Conservation (phyloP, 2,113 vertebrate genomes). For the Eira barbara region DNA sequence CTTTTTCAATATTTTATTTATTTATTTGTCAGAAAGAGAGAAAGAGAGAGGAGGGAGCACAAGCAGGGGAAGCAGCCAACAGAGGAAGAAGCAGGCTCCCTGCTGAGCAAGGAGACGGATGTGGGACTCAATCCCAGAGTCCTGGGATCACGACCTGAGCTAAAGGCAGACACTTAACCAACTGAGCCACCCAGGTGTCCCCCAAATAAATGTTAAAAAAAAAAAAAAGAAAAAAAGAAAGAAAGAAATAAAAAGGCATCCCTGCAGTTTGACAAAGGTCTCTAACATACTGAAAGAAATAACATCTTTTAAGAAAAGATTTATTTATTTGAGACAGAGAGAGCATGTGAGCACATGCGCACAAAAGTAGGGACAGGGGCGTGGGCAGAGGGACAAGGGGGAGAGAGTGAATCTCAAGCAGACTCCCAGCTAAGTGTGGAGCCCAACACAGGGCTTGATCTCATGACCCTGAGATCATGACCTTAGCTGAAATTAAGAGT, state of each 20-base stretch:
- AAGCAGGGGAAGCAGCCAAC: too few species aligned
- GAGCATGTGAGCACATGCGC: background rate
- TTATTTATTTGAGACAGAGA: background rate
- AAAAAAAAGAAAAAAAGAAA: background rate
- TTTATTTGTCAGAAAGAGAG: too few species aligned
- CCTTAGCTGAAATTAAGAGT: background rate
- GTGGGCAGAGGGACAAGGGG: background rate
- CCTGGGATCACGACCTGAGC: too few species aligned
- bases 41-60: too few species aligned
- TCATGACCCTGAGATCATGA: background rate
- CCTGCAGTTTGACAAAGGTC: background rate
- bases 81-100: too few species aligned
- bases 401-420: background rate
- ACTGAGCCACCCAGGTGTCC: too few species aligned
- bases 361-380: background rate
- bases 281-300: background rate
- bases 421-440: background rate
- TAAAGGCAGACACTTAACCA: too few species aligned
- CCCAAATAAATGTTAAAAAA: too few species aligned
- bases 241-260: slow-evolving; percentile 7
- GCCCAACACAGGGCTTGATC: background rate
- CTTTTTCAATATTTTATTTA: too few species aligned
- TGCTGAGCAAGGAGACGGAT: too few species aligned
- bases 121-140: too few species aligned
- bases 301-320: background rate